phyloP scores from a whole-genome alignment of 2,113 vertebrate genomes.

The Oryzias javanicus region DNA sequence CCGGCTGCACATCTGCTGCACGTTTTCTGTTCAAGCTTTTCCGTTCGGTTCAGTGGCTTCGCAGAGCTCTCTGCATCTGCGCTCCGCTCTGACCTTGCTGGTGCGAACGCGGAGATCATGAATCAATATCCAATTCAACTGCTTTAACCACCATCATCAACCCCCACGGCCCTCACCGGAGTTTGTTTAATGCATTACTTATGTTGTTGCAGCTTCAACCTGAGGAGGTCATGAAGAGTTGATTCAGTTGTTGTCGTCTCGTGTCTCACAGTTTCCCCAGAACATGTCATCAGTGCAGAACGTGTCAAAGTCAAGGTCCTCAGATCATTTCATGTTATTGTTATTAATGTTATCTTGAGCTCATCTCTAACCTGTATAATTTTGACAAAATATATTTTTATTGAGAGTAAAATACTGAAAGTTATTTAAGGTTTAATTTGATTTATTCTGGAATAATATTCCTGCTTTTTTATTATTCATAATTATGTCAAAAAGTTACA shows the following conservation, averaged over 20 bases:
- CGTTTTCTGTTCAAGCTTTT: neutral
- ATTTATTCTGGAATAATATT: too few species aligned
- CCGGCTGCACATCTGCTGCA: neutral
- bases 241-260: neutral
- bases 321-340: too few species aligned
- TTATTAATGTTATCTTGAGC: too few species aligned
- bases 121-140: slow-evolving; percentile 31
- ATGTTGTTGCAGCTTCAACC: neutral
- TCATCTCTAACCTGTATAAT: too few species aligned
- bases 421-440: too few species aligned
- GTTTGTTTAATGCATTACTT: slow-evolving; percentile 1
- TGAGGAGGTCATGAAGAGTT: neutral
- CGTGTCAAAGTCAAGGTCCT: too few species aligned
- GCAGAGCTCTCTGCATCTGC: neutral
- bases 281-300: too few species aligned
- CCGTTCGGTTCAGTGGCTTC: neutral
- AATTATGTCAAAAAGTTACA: too few species aligned
- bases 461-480: too few species aligned
- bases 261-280: neutral
- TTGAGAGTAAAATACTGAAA: too few species aligned
- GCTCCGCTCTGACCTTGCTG: slow-evolving; percentile 9
- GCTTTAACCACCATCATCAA: slow-evolving; percentile 1
- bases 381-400: too few species aligned
- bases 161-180: neutral
- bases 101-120: slow-evolving; percentile 1